phyloP scores from a whole-genome alignment of 2,888 invertebrate genomes.

The Phalera bucephala region DNA sequence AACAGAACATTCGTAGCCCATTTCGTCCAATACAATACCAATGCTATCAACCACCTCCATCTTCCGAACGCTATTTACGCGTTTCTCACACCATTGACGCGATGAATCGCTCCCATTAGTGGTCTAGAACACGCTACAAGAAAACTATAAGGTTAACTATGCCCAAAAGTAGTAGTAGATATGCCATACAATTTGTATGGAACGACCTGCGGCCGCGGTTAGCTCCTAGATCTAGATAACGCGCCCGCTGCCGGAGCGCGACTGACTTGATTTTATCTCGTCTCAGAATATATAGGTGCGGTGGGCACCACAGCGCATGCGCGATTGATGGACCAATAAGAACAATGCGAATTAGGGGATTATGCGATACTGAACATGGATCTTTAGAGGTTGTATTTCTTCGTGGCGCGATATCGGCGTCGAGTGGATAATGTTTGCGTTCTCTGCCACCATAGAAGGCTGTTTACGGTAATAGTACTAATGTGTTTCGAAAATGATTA shows the following conservation, averaged over 20 bases:
- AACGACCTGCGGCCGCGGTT: conserved; percentile 69
- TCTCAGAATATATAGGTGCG: conserved; percentile 57
- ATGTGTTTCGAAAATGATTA: too few relatives aligned
- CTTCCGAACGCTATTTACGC: conserved; percentile 45
- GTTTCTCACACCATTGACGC: conserved; percentile 63
- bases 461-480: neutral
- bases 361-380: conserved; percentile 30
- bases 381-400: conserved; percentile 35
- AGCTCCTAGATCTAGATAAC: conserved; percentile 70
- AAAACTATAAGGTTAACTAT: conserved; percentile 79
- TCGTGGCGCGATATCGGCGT: conserved; percentile 9
- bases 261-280: conserved; percentile 69
- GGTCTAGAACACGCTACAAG: conserved; percentile 64
- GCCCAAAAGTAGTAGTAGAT: conserved; percentile 78
- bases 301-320: conserved; percentile 54
- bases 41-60: conserved; percentile 44
- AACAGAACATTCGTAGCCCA: conserved; percentile 17
- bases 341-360: conserved; percentile 64
- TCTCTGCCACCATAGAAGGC: neutral
- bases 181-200: conserved; percentile 81
- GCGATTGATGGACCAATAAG: conserved; percentile 75
- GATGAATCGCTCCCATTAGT: conserved; percentile 74
- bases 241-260: conserved; percentile 58
- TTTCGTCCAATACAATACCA: conserved; percentile 50
- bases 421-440: neutral